phyloP scores from a whole-genome alignment of 2,888 invertebrate species.

The Zaprionus obscuricornis region DNA sequence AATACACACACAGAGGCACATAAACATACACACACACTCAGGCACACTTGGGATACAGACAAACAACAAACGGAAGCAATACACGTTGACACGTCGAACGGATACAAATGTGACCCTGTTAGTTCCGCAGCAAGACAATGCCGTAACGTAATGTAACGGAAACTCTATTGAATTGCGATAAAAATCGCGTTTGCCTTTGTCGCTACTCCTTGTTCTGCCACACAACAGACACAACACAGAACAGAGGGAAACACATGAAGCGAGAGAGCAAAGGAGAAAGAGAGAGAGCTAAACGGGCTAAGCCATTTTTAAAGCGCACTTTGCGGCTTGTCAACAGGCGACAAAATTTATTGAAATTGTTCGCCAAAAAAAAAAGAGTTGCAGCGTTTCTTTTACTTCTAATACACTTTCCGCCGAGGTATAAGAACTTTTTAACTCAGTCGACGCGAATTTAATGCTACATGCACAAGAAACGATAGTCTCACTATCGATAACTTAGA shows the following conservation, averaged over 20 bases:
- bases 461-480: too few species aligned
- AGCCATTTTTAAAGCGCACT: conserved; percentile 73
- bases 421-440: not conserved
- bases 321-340: conserved; percentile 80
- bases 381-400: conserved; percentile 32
- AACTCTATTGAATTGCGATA: conserved; percentile 81
- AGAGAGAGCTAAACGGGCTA: conserved; percentile 34
- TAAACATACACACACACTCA: conserved; percentile 32
- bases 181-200: conserved; percentile 80
- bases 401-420: conserved; percentile 1
- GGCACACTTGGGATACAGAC: conserved; percentile 6
- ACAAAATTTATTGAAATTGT: conserved; percentile 74
- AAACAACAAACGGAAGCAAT: conserved; percentile 73
- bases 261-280: too few species aligned
- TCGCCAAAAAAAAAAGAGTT: conserved; percentile 77
- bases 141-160: conserved; percentile 73
- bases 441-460: too few species aligned
- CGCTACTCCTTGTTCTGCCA: conserved; percentile 41
- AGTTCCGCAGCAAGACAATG: conserved; percentile 76
- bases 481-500: too few species aligned
- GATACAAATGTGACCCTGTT: conserved; percentile 78
- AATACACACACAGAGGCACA: too few species aligned
- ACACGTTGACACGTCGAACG: conserved; percentile 79
- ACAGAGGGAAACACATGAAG: conserved; percentile 3
- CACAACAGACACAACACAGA: conserved; percentile 23